Conservation (phyloP, 2,888 invertebrate genomes). For the Trissonchulus sp. region DNA sequence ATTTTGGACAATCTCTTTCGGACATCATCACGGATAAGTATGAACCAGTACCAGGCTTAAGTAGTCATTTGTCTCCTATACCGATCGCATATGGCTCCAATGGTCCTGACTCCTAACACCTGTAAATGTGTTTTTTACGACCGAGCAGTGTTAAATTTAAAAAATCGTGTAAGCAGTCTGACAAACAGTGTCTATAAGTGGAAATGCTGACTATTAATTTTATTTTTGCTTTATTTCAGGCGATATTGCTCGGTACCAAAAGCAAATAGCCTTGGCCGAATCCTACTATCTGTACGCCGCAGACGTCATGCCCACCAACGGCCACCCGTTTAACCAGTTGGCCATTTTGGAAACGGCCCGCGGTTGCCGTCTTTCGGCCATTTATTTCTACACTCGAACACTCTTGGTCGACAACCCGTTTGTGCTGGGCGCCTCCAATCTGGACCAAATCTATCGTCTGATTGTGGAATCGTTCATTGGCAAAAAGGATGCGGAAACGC, state of each 20-base stretch:
- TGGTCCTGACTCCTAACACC: no score
- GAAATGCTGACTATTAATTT: no score
- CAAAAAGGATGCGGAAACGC: not conserved
- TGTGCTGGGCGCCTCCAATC: constrained; percentile 21
- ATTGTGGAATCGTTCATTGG: not conserved
- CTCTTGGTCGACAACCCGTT: constrained; percentile 25
- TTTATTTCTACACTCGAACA: constrained; percentile 26
- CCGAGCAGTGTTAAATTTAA: no score
- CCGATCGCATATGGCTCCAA: no score
- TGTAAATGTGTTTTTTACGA: no score
- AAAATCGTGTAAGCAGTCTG: no score
- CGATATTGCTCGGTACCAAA: constrained; percentile 29
- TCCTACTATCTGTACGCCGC: constrained; percentile 26
- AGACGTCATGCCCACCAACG: constrained; percentile 18
- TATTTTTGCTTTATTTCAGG: constrained; percentile 17
- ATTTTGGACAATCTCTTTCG: no score
- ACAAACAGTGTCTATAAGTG: no score
- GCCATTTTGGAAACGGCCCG: constrained; percentile 29
- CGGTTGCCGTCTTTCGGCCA: constrained; percentile 22
- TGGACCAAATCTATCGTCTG: constrained; percentile 26
- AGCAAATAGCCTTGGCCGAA: constrained; percentile 22
- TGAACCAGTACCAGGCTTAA: no score
- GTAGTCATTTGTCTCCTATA: no score
- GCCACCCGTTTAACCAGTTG: constrained; percentile 29
- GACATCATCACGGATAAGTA: no score